Base-by-base conservation (phyloP, 2,113 vertebrate genomes). In the Amia ocellicauda region DNA sequence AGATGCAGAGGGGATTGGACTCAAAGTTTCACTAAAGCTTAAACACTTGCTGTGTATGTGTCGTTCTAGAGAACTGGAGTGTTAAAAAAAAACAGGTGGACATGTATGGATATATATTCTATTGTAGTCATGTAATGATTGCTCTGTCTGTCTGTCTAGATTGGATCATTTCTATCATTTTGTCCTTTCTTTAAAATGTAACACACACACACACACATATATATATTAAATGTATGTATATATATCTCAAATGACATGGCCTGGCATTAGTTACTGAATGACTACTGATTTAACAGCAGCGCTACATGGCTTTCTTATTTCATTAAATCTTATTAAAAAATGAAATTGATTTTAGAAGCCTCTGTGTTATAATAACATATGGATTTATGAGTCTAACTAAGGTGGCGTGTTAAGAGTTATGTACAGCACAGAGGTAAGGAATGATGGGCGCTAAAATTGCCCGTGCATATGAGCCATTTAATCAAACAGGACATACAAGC, bases 341-440 rank as follows among this genome's bases (percentile, higher is more conserved):
- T 29, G 42, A 40, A 56, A 23, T 43, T 42, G 26, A 49, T 51
- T 41, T 55, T 43, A 22, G 9, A 50, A 62, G 47, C 49, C n/a
- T 29, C 45, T 40, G 28, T 16, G 29, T 62, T 52, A 53, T 52
- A 49, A 29, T 26, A 61, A 17, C 36, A 28, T 47, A 58, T 17
- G 14, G 27, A 59, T 57, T 58, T 50, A 58, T 56, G 26, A 56
- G 28, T 19, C 53, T n/a, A 27, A 16, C 2, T 55, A 29, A 19
- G 19, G 53, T n/a, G 27, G 17, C 16, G 19, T 29, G 16, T 17
- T 29, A 20, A 20, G 17, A 52, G 50, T 52, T 52, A 20, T 52
- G 50, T 52, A 52, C 50, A 52, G 50, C 22, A 4, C 14, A 29
- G 27, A 31, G 16, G 16, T 23, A 17, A 28, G 27, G 26, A 54